Evolutionary conservation across 2,797 vertebrate species (phyloP).

Genomic region (Carapus acus): DNA sequence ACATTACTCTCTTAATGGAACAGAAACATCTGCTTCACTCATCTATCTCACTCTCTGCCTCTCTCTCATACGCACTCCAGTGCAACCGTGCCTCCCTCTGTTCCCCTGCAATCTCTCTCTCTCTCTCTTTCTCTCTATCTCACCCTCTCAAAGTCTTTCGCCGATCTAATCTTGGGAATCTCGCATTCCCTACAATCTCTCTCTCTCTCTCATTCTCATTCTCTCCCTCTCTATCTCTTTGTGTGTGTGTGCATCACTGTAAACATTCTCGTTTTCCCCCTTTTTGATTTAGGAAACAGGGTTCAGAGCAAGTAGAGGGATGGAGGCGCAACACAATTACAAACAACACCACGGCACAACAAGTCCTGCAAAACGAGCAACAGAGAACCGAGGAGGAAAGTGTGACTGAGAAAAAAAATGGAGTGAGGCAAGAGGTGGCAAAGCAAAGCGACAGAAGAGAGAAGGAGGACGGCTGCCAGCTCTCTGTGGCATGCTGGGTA

Average conservation of each 20-base stretch:
- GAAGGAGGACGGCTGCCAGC: conserved; percentile 21
- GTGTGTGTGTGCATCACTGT: too few species aligned
- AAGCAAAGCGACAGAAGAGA: neutral
- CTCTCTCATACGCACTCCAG: too few species aligned
- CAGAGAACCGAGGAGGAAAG: conserved; percentile 13
- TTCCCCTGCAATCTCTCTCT: neutral
- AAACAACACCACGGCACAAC: conserved; percentile 14
- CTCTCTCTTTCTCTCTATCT: too few species aligned
- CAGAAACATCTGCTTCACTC: conserved; percentile 50
- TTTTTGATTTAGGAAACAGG: neutral
- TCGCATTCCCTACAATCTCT: neutral
- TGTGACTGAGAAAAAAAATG: neutral
- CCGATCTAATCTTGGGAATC: too few species aligned
- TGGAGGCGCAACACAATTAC: neutral
- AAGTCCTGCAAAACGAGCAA: conserved; percentile 34
- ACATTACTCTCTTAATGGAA: conserved; percentile 59
- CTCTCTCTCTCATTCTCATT: neutral
- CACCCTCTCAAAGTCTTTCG: too few species aligned
- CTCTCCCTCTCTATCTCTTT: neutral
- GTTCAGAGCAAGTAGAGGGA: neutral
- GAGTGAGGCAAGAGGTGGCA: neutral
- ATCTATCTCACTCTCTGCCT: neutral
- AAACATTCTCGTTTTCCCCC: too few species aligned
- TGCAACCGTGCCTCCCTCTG: too few species aligned
- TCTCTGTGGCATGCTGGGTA: conserved; percentile 24